Evolutionary conservation across 2,888 invertebrate genomes (phyloP).

Genomic region (Alentia gelatinosa): DNA sequence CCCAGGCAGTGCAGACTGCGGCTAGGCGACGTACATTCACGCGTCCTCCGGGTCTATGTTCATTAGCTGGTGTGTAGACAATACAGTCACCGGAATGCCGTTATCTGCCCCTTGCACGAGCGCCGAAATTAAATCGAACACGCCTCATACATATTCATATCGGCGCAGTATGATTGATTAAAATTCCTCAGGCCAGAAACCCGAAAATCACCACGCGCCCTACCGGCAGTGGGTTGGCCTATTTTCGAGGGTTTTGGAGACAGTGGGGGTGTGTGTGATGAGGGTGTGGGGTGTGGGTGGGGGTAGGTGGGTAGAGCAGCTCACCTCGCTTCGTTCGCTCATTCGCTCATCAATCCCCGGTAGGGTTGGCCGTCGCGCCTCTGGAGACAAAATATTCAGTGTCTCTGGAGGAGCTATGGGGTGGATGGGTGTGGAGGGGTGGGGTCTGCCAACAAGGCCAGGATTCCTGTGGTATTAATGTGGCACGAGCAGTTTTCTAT

Average conservation of each 20-base stretch:
- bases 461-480: slow-evolving; percentile 24
- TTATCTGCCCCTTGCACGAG: slow-evolving; percentile 51
- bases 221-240: not conserved
- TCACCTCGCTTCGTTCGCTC: not conserved
- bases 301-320: not conserved
- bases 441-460: slow-evolving; percentile 9
- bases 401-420: slow-evolving; percentile 4
- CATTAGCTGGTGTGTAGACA: slow-evolving; percentile 39
- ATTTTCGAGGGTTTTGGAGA: not conserved
- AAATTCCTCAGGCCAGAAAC: slow-evolving; percentile 49
- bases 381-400: slow-evolving; percentile 35
- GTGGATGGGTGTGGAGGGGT: not conserved
- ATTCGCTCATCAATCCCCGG: not conserved
- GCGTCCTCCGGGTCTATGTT: not conserved
- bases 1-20: not conserved
- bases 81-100: not conserved
- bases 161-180: slow-evolving; percentile 44
- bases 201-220: slow-evolving; percentile 28
- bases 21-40: not conserved
- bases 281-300: not conserved
- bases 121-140: slow-evolving; percentile 34
- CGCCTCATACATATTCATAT: slow-evolving; percentile 50
- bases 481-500: slow-evolving; percentile 27
- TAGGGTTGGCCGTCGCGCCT: not conserved
- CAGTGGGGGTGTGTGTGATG: no score